phyloP scores from a whole-genome alignment of 2,113 vertebrate species.

The Archocentrus centrarchus region DNA sequence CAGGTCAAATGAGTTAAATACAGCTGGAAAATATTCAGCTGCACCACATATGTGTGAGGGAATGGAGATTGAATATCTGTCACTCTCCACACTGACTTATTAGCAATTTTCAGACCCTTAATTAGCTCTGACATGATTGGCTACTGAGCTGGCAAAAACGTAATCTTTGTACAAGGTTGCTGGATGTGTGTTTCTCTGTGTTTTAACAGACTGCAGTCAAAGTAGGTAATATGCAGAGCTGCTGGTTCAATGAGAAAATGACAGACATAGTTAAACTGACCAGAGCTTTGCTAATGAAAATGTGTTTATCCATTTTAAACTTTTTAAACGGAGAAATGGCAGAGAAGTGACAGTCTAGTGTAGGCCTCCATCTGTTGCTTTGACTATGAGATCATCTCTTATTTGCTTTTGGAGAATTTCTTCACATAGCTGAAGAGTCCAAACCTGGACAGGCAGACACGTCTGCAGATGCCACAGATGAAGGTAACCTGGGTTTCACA shows the following conservation, averaged over 20 bases:
- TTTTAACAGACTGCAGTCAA: slow-evolving; percentile 41
- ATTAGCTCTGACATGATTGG: slow-evolving; percentile 51
- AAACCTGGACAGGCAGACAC: too few relatives aligned
- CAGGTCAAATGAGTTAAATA: slow-evolving; percentile 32
- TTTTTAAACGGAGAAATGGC: background rate
- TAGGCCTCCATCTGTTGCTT: too few relatives aligned
- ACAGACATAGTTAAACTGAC: background rate
- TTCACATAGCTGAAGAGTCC: too few relatives aligned
- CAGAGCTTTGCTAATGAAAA: background rate
- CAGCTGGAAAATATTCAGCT: slow-evolving; percentile 45
- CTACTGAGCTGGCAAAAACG: slow-evolving; percentile 58
- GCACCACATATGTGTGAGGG: slow-evolving; percentile 51
- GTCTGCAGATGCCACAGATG: too few relatives aligned
- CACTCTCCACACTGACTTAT: slow-evolving; percentile 25
- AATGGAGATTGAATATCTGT: slow-evolving; percentile 53
- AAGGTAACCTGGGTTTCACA: too few relatives aligned
- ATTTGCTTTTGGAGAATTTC: too few relatives aligned
- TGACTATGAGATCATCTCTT: too few relatives aligned
- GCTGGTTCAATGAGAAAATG: slow-evolving; percentile 45
- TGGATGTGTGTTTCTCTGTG: slow-evolving; percentile 10
- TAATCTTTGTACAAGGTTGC: slow-evolving; percentile 54
- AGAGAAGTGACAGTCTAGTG: too few relatives aligned
- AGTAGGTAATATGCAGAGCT: slow-evolving; percentile 45
- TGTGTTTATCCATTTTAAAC: background rate
- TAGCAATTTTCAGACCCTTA: slow-evolving; percentile 52